Base-by-base conservation (phyloP, 53 echinoderm and acorn worm species). In the Stichopus horrens region DNA sequence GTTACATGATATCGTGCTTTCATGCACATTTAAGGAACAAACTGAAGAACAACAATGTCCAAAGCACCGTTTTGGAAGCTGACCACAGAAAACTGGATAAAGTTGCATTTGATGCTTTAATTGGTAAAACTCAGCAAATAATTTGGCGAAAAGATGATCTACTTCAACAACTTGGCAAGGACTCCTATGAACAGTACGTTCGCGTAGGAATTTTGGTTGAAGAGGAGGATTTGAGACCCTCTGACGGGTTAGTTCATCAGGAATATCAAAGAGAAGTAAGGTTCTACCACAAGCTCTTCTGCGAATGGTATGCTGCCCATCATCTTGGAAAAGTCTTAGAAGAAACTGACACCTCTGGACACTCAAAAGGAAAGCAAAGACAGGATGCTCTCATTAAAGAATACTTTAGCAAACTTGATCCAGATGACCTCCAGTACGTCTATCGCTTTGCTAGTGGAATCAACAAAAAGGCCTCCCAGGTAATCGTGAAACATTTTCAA, bases 21-120 rank as follows among this genome's bases (percentile, higher is more conserved):
- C 83, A 83, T 55, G 60, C 60, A 23, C 83, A 83, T 58, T 9
- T 83, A 21, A 18, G 60, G 21, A 83, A 83, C 23, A 83, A 83
- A 23, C 4, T 9, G 7, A 82, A 82, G 78, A 55, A 57, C 22
- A 58, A 14, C 10, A 18, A 57, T n/a, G 18, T 58, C 56, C 54
- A 58, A 19, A 57, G 63, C 71, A 37, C 37, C 37, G 37, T 2
- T 37, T 71, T 71, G 14, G 77, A 76, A 51, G 51, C 7, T 11
- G 10, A 76, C 3, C 77, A 76, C 16, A 9, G 7, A 14, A 76
- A 54, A 16, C 37, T 76, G 21, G 77, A 76, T 76, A 16, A 76
- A 54, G 7, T 76, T 37, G 77, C 77, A 8, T 76, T 76, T 23
- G 11, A 51, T 76, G 77, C 10, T 51, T 52, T 76, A 6, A 23